Evolutionary conservation across 2,113 vertebrate species (phyloP).

Genomic region (Trichomycterus rosablanca): DNA sequence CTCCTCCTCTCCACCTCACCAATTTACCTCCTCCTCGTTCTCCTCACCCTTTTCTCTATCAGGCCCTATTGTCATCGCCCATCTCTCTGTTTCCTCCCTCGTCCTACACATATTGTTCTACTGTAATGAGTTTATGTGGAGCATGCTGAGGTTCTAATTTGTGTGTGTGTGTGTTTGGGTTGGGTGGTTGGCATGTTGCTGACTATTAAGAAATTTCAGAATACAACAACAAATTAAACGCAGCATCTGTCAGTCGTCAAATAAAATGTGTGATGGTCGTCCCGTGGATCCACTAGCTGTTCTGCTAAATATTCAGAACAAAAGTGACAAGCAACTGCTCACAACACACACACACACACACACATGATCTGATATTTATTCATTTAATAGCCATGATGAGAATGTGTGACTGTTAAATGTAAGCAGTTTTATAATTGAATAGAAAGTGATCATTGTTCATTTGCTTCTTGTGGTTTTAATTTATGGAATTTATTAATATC

Average conservation of each 20-base stretch:
- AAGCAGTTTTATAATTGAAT: no score
- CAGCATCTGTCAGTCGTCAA: neutral
- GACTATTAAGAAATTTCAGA: neutral
- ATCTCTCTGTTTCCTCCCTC: neutral
- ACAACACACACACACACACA: no score
- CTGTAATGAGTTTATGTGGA: neutral
- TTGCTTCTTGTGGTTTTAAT: no score
- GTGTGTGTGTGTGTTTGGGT: constrained; percentile 16
- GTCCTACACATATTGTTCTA: neutral
- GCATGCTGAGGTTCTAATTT: neutral
- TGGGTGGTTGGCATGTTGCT: neutral
- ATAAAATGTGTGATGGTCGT: neutral
- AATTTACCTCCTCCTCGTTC: constrained; percentile 6
- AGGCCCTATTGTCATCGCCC: neutral
- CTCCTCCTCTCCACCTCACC: constrained; percentile 1
- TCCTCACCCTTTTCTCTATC: neutral
- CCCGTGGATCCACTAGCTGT: neutral
- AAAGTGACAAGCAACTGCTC: no score
- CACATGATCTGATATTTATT: no score
- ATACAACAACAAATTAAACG: constrained; percentile 6
- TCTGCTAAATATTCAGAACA: no score
- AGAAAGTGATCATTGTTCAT: no score
- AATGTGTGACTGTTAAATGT: no score
- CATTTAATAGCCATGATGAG: no score
- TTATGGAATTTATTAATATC: no score